Evolutionary conservation across 2,797 vertebrate genomes (phyloP), one percentile per base, ranked within the genome.

Genomic region (Neoniphon sammara): DNA sequence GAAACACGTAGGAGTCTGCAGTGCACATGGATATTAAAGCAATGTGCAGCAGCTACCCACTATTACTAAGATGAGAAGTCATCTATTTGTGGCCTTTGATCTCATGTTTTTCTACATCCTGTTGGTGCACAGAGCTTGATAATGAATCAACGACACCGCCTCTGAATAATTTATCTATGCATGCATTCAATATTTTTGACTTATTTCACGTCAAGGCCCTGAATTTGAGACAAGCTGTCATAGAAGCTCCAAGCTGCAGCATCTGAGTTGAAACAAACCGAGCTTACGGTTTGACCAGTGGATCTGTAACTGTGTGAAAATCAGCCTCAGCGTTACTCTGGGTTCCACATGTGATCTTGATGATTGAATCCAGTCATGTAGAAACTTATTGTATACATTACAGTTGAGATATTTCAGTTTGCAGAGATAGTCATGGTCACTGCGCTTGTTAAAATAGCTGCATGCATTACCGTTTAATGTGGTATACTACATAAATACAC

Each of bases 1-100:
- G 75, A 84, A 75, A 58, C 46, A 53, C 7, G 5, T 53, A 68
- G 46, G 64, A 62, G 36, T 34, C 62, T 21, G 30, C 25, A 58
- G 27, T 55, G 27, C 20, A 46, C 14, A 61, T 7, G 34, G 4
- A 58, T 36, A 66, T 2, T 44, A 44, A 75, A 53, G 55, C n/a
- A 55, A 31, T 6, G n/a, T 54, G 25, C 69, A 66, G 55, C 67
- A 77, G 62, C 70, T 21, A 12, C 47, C 70, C 46, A 66, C 46
- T 58, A 63, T 72, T 73, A 83, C 57, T 23, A 30, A 72, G 65
- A 86, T 82, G 73, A 82, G 55, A 70, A 68, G 58, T 82, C 42
- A 66, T 77, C 70, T 55, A 25, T 56, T 69, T 71, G 44, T 72
- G 69, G 60, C 74, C 58, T 87, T 75, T 87, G 73, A 80, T 85